Base-by-base conservation (phyloP, 2,888 invertebrate species). In the Elmis aenea region DNA sequence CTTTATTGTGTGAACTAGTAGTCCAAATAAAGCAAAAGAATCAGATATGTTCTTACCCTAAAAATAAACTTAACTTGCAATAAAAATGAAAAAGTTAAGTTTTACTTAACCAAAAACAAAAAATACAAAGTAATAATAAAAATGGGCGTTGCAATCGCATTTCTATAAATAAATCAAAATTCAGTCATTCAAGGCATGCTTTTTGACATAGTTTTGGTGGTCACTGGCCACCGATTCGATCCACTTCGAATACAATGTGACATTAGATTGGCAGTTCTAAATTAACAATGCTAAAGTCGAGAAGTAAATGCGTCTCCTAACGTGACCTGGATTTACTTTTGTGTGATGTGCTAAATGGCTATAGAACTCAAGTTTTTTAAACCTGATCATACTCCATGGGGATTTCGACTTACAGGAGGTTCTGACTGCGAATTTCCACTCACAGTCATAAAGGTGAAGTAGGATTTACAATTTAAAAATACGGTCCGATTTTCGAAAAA, bases 351-450 rank as follows among this genome's bases (percentile, higher is more conserved):
- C 34, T 39, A 72, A 68, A 83, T 84, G 84, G 80, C 81, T 66
- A 57, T 79, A 42, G 81, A 80, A 58, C 73, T 85, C 43, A 79
- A 76, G 63, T 74, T 77, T 64, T 76, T 69, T 55, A 77, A 68
- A 66, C 71, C 74, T 36, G 77, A 77, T 47, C 76, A 73, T 40
- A 76, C 77, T 40, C 74, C 81, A 30, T 88, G 87, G 86, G 87
- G 87, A 31, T 86, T 88, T 66, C 74, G 85, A 35, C 68, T 88
- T 40, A 75, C 79, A 45, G 86, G 86, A 25, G 87, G 87, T 26
- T 71, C 75, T 29, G 85, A 86, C 61, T 83, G 77, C 55, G 80
- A 81, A 28, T 74, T 80, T 52, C 85, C 86, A 5, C 68, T 87
- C 18, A 83, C 82, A 8, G 81, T 86, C 39, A 77, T 81, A 46